These are phyloP conservation scores for Hecatera dysodea DNA, from an alignment of 2,888 invertebrate genomes.

Conservation along the genomic window DNA sequence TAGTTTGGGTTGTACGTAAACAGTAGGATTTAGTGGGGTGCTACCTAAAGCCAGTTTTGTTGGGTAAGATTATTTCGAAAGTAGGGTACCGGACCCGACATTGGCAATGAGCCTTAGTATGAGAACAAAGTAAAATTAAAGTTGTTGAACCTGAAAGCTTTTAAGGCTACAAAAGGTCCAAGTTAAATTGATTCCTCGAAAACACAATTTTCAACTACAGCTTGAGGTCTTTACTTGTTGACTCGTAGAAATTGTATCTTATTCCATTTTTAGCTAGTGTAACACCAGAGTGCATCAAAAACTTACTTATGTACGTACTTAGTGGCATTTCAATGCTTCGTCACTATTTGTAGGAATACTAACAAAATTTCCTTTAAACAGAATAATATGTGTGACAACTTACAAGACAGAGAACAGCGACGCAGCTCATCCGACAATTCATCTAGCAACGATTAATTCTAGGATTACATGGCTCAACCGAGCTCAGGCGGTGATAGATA, in stretches of 20 bases:
- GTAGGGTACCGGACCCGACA: background rate
- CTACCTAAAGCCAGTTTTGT: background rate
- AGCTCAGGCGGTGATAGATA: conserved; percentile 41
- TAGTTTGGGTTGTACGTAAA: conserved; percentile 25
- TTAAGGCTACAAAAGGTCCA: background rate
- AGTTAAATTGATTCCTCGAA: background rate
- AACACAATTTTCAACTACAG: background rate
- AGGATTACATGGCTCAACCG: conserved; percentile 35
- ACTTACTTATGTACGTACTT: background rate
- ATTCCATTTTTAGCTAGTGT: background rate
- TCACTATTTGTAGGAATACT: background rate
- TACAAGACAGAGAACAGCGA: conserved; percentile 1
- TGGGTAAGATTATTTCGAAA: conserved; percentile 16
- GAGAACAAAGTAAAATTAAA: conserved; percentile 11
- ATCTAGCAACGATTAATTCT: conserved; percentile 36
- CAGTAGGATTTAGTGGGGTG: background rate
- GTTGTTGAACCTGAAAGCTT: conserved; percentile 1
- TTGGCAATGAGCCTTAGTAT: background rate
- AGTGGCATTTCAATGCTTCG: background rate
- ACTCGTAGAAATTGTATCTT: background rate
- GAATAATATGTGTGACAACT: background rate
- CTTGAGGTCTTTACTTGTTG: conserved; percentile 3
- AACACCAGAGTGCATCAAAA: background rate
- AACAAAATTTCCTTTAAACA: background rate
- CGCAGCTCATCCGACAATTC: conserved; percentile 27